phyloP scores from a whole-genome alignment of 2,797 vertebrate genomes.

The Hipposideros larvatus region DNA sequence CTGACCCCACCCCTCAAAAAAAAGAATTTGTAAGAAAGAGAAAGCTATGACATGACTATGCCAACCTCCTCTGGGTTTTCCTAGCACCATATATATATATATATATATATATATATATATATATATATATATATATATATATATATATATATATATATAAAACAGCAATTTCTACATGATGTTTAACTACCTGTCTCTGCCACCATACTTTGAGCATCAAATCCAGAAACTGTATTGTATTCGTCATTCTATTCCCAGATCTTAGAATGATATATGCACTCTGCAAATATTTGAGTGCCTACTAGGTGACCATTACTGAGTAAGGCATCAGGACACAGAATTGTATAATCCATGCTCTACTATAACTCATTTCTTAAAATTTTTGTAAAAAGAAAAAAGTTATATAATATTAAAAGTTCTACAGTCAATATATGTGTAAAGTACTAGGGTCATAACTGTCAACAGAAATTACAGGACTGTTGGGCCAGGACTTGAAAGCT shows the following conservation, averaged over 20 bases:
- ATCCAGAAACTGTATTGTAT: neutral
- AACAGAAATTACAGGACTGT: neutral
- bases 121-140: neutral
- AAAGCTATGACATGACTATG: neutral
- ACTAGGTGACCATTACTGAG: neutral
- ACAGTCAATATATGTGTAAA: neutral
- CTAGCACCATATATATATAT: neutral
- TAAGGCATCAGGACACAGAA: neutral
- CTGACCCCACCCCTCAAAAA: rapidly evolving
- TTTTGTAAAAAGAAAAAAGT: slow-evolving; percentile 30
- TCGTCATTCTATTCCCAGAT: neutral
- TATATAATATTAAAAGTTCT: slow-evolving; percentile 32
- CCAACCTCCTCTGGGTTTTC: neutral
- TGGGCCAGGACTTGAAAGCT: neutral
- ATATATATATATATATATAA: neutral
- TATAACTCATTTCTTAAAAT: neutral
- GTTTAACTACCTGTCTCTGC: neutral
- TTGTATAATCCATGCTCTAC: neutral
- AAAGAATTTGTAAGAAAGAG: neutral
- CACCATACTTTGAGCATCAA: neutral
- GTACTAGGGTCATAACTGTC: neutral
- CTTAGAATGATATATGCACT: neutral
- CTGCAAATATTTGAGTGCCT: neutral
- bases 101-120: neutral
- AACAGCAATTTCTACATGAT: neutral